Percentiles rank a stretch among this genome's conserved stretches.
phyloP scores from a whole-genome alignment of 2,113 vertebrate species.

The Rhipidura dahli region DNA sequence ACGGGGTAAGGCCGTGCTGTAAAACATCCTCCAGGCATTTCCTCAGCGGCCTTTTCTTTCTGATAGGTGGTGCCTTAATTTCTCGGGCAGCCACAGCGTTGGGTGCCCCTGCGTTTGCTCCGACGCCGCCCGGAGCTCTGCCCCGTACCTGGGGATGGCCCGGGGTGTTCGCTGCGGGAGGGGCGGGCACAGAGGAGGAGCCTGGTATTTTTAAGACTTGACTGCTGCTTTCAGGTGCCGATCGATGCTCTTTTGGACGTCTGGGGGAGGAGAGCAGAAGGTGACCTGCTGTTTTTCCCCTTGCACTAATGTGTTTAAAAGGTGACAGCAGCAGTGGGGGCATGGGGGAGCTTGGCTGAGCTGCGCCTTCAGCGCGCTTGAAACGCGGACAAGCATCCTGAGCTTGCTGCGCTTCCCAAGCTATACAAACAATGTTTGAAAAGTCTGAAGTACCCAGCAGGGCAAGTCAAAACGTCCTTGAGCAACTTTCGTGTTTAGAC shows the following conservation, averaged over 20 bases:
- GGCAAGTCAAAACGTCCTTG: conserved; percentile 37
- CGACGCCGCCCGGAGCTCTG: background rate
- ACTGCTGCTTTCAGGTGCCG: background rate
- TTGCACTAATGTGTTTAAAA: conserved; percentile 15
- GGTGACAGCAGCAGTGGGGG: background rate
- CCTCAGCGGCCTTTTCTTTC: rapidly evolving
- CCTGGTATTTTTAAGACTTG: background rate
- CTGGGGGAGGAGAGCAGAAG: background rate
- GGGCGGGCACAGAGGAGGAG: background rate
- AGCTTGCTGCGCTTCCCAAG: conserved; percentile 9
- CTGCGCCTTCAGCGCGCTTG: background rate
- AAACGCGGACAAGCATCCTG: background rate
- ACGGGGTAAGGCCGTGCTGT: background rate
- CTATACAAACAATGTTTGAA: conserved; percentile 26
- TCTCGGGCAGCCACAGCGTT: background rate
- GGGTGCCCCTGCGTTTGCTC: rapidly evolving
- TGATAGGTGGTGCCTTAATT: background rate
- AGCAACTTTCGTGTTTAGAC: conserved; percentile 29
- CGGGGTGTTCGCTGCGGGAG: background rate
- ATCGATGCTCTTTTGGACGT: conserved; percentile 1
- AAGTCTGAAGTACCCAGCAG: conserved; percentile 35
- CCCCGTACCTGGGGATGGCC: rapidly evolving
- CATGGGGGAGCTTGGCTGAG: background rate
- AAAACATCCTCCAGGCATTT: background rate
- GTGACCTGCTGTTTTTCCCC: conserved; percentile 13